phyloP scores from a whole-genome alignment of 2,888 invertebrate species.

The Pseudococcus viburni region DNA sequence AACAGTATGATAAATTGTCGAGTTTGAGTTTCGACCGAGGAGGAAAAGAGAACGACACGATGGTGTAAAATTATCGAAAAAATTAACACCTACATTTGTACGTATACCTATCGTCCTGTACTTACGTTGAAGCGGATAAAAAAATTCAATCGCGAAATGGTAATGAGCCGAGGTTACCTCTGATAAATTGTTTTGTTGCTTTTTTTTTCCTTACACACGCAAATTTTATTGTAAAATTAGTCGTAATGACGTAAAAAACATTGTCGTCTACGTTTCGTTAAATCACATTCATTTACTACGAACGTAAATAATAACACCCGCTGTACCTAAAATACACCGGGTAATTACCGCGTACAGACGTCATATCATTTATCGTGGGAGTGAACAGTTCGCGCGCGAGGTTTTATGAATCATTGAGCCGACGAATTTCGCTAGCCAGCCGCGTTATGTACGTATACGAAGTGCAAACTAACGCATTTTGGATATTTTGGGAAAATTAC shows the following conservation, averaged over 20 bases:
- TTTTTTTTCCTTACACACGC: conserved; percentile 23
- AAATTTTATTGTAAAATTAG: conserved; percentile 48
- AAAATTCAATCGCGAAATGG: conserved; percentile 28
- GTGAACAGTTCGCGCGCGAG: conserved; percentile 13
- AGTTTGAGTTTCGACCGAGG: neutral
- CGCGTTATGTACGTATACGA: neutral
- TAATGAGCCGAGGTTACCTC: conserved; percentile 38
- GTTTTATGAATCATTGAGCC: conserved; percentile 48
- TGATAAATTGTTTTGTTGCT: conserved; percentile 39
- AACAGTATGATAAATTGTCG: conserved; percentile 12
- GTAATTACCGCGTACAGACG: conserved; percentile 44
- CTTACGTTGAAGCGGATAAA: neutral
- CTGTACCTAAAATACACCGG: conserved; percentile 37
- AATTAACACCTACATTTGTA: conserved; percentile 1
- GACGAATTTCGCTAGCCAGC: conserved; percentile 17
- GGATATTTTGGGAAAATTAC: conserved; percentile 37
- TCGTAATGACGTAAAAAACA: conserved; percentile 50
- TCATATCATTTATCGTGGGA: conserved; percentile 57
- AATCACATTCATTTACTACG: conserved; percentile 46
- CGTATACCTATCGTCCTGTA: neutral
- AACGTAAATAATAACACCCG: conserved; percentile 56
- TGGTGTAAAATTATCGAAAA: neutral
- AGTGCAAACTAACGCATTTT: conserved; percentile 7
- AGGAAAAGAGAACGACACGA: neutral
- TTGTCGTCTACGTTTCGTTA: conserved; percentile 49